Evolutionary conservation across 2,888 invertebrate species (phyloP).

Genomic region (Autographa pulchrina): DNA sequence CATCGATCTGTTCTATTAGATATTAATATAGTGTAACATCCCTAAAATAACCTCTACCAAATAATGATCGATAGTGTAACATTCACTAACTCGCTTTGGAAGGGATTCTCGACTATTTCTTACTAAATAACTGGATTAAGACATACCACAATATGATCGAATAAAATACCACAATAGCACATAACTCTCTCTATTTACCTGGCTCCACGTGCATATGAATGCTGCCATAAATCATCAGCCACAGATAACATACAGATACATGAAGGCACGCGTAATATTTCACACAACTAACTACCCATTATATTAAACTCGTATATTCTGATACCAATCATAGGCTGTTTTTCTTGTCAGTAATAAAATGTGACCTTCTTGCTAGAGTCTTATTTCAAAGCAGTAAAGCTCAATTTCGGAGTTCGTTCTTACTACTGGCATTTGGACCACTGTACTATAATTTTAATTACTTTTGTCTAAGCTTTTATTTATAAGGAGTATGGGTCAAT

Average conservation of each 20-base stretch:
- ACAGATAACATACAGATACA: conserved; percentile 41
- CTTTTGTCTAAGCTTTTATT: background rate
- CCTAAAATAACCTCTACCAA: too few relatives aligned
- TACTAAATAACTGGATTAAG: too few relatives aligned
- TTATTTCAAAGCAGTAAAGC: background rate
- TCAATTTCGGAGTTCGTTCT: background rate
- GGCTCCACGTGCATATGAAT: conserved; percentile 28
- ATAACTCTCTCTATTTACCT: conserved; percentile 18
- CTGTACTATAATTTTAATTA: background rate
- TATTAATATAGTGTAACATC: too few relatives aligned
- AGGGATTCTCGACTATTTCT: too few relatives aligned
- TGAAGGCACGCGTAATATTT: conserved; percentile 16
- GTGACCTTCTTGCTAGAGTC: background rate
- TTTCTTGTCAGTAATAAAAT: background rate
- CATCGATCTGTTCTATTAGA: too few relatives aligned
- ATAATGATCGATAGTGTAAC: too few relatives aligned
- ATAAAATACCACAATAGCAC: conserved; percentile 8
- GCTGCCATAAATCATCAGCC: conserved; percentile 38
- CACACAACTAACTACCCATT: conserved; percentile 21
- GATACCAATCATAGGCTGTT: background rate
- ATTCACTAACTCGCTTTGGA: too few relatives aligned
- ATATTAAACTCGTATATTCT: conserved; percentile 2
- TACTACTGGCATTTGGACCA: background rate
- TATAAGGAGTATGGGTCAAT: background rate
- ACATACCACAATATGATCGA: background rate